Evolutionary conservation across 1,140 invertebrate genomes (phyloP).

Genomic region (Amyelois transitella): DNA sequence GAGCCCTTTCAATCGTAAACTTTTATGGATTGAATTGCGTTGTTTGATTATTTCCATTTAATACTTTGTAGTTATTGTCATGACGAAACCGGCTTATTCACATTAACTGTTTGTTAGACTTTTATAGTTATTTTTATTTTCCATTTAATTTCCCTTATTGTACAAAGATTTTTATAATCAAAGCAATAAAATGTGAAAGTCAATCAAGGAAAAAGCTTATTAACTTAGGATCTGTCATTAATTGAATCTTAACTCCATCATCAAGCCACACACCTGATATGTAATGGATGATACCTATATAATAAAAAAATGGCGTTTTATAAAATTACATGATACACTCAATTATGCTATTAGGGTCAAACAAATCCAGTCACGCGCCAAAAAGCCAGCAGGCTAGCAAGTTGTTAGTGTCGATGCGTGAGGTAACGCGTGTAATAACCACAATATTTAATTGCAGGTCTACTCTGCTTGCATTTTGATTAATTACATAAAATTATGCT

Average conservation of each 20-base stretch:
- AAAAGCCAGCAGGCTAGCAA: background rate
- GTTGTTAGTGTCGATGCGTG: background rate
- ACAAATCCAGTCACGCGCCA: conserved; percentile 12
- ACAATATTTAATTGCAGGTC: background rate
- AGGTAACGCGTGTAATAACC: background rate
- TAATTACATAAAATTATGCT: conserved; percentile 3
- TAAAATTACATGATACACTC: background rate
- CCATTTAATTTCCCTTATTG: too few species aligned
- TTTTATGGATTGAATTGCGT: background rate
- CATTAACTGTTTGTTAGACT: too few species aligned
- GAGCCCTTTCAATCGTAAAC: background rate
- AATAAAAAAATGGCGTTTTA: background rate
- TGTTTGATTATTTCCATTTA: background rate
- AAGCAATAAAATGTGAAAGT: too few species aligned
- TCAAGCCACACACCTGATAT: too few species aligned
- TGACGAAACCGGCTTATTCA: too few species aligned
- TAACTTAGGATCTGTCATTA: too few species aligned
- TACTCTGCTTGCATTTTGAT: background rate
- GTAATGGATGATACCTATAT: too few species aligned
- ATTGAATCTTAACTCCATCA: too few species aligned
- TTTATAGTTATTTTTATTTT: too few species aligned
- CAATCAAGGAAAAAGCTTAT: too few species aligned
- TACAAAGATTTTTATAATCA: too few species aligned
- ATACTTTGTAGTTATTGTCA: too few species aligned
- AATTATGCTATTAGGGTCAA: conserved; percentile 19